Evolutionary conservation across 2,888 invertebrate genomes (phyloP).

Genomic region (Pseudococcus longispinus): DNA sequence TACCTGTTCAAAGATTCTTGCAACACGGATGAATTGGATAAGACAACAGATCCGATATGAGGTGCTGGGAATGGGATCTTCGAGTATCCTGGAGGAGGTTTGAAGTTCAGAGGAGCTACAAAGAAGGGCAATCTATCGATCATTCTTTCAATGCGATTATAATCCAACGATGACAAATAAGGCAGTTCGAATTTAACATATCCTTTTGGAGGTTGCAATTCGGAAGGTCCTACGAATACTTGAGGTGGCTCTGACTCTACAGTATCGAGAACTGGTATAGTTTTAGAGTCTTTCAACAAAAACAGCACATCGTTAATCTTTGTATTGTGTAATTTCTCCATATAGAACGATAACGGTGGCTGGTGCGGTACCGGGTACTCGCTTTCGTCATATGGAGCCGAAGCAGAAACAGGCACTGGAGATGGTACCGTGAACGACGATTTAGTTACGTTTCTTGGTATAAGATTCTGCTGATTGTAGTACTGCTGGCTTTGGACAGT

Average conservation of each 20-base stretch:
- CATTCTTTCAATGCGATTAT: constrained; percentile 73
- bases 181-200: constrained; percentile 84
- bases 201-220: constrained; percentile 73
- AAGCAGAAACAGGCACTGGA: constrained; percentile 43
- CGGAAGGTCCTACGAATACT: constrained; percentile 83
- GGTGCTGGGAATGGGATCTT: constrained; percentile 87
- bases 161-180: constrained; percentile 77
- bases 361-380: constrained; percentile 71
- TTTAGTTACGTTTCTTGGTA: not conserved
- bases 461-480: not conserved
- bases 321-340: constrained; percentile 67
- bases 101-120: constrained; percentile 83
- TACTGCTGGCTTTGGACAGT: constrained; percentile 37
- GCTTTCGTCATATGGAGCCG: not conserved
- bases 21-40: constrained; percentile 61
- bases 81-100: constrained; percentile 82
- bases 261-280: constrained; percentile 79
- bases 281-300: constrained; percentile 73
- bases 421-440: constrained; percentile 39
- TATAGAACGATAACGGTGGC: constrained; percentile 82
- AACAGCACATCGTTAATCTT: constrained; percentile 75
- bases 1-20: constrained; percentile 55
- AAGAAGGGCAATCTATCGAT: constrained; percentile 81
- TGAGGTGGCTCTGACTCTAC: constrained; percentile 75
- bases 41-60: constrained; percentile 84